A percentile compares a stretch with the other conserved stretches of the same genome.
Conservation (phyloP, 2,888 invertebrate genomes). For the Agrochola lota region DNA sequence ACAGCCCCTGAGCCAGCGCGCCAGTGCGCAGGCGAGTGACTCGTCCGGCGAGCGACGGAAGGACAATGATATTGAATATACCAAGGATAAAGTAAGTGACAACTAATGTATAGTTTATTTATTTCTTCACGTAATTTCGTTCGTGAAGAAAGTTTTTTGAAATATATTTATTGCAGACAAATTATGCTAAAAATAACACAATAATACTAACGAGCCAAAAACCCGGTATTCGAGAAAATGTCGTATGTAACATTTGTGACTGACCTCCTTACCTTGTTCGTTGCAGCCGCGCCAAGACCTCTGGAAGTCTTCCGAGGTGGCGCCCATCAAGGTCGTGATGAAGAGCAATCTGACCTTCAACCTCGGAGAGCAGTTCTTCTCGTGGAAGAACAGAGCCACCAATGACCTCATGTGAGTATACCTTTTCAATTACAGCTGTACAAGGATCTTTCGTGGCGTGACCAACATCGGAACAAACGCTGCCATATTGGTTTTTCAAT, state of each 20-base stretch:
- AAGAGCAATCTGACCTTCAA: conserved; percentile 85
- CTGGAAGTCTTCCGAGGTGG: conserved; percentile 5
- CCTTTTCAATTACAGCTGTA: background rate
- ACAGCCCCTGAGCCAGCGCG: background rate
- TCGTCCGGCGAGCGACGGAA: conserved; percentile 3
- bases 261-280: background rate
- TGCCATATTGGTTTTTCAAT: background rate
- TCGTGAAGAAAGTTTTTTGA: background rate
- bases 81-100: conserved; percentile 38
- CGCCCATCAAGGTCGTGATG: conserved; percentile 82
- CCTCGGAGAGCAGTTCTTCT: conserved; percentile 83
- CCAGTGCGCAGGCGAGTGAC: background rate
- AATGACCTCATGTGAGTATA: conserved; percentile 75
- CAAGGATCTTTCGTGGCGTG: background rate
- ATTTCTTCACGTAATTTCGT: too few species aligned
- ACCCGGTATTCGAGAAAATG: background rate
- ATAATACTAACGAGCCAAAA: background rate
- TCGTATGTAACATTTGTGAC: background rate
- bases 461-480: background rate
- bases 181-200: background rate
- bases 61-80: conserved; percentile 12
- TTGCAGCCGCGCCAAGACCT: conserved; percentile 10
- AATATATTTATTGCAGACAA: background rate
- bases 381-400: conserved; percentile 65
- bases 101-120: background rate